Base-by-base conservation (phyloP, 2,113 vertebrate genomes). In the Grallaria varia region DNA sequence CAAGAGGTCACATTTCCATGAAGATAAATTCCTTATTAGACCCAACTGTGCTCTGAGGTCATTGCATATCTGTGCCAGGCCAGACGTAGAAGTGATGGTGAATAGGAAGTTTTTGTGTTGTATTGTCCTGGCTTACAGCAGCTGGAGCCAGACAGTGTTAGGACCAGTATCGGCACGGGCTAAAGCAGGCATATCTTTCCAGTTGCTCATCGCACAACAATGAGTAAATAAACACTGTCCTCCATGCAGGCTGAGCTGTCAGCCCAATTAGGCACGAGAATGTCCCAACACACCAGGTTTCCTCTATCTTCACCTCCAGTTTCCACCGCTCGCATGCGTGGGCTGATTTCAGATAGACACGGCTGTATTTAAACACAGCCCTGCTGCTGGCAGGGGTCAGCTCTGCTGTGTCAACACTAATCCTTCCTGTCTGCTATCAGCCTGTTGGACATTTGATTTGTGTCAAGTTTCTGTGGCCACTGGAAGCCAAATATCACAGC, bases 71-170 rank as follows among this genome's bases (percentile, higher is more conserved):
- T 91, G 89, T 96, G 97, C 97, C 98, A 98, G 96, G 92, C 95
- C 80, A 96, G 96, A 97, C 93, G 97, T 60, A 97, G 95, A 95
- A 96, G 92, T 96, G 98, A 98, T 94, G 97, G 98, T 96, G 97
- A 98, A 98, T 98, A 98, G 98, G 98, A 99, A 99, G 98, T 98
- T 98, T 98, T 98, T 98, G 97, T 98, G 98, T 96, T 98, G 97
- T 96, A 98, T 98, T 98, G 98, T 98, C 96, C 98, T 97, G 76
- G 98, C 95, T 97, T 93, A 96, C 80, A 93, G 97, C 96, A 98
- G 98, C 97, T 95, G 96, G 98, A 98, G 98, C 98, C 98, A 99
- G 98, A 98, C 98, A 97, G 98, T 39, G 97, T 98, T 98, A 96
- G 98, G 96, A 98, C 96, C 97, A 97, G 95, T 97, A 98, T 98